These are phyloP conservation scores for Oxygymnocypris stewartii DNA, from an alignment of 2,113 vertebrate species.

Conservation along the genomic window DNA sequence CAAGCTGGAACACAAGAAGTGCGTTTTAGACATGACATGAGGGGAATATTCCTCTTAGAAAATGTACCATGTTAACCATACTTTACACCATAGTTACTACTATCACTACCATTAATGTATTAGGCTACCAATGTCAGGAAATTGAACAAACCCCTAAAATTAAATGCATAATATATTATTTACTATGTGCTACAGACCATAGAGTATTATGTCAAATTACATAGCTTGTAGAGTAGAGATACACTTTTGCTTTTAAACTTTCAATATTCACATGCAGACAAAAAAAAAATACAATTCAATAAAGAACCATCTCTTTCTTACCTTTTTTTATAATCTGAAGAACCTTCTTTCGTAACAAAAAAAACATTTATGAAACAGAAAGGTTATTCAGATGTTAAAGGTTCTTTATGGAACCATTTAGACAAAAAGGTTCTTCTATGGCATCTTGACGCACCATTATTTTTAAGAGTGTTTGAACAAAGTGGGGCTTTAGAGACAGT, in stretches of 20 bases:
- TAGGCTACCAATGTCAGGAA: neutral
- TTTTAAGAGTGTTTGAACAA: too few species aligned
- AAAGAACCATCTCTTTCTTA: too few species aligned
- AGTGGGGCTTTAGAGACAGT: too few species aligned
- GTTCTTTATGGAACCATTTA: too few species aligned
- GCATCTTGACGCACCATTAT: too few species aligned
- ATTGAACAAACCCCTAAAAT: neutral
- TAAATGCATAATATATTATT: neutral
- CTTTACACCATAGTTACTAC: neutral
- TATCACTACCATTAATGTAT: neutral
- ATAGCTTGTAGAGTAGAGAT: neutral
- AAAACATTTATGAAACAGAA: too few species aligned
- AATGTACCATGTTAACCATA: neutral
- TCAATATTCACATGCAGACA: too few species aligned
- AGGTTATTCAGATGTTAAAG: too few species aligned
- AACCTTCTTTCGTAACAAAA: too few species aligned
- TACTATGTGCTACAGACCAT: neutral
- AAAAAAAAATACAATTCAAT: too few species aligned
- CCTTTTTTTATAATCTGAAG: too few species aligned
- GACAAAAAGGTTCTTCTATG: too few species aligned
- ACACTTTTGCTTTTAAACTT: neutral
- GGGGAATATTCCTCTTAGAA: neutral
- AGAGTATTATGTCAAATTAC: neutral
- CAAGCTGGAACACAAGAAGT: neutral
- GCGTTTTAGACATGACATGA: neutral